Conservation (phyloP, 2,797 vertebrate species). For the Schizopygopsis malacanthus region DNA sequence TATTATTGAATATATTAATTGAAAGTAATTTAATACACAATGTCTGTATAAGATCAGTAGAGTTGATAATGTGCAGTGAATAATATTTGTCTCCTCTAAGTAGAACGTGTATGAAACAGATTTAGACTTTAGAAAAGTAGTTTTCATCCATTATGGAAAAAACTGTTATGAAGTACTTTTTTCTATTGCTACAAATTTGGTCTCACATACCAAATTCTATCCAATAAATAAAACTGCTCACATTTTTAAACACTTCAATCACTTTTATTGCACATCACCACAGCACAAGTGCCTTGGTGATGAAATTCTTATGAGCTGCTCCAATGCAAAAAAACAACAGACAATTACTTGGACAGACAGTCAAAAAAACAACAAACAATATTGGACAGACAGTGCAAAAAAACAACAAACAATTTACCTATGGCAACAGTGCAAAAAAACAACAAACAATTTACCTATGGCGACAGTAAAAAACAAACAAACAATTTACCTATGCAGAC, state of each 20-base stretch:
- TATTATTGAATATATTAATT: not conserved
- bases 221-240: not conserved
- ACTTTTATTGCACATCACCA: no score
- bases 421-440: no score
- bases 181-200: not conserved
- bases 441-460: no score
- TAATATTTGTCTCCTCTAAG: not conserved
- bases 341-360: no score
- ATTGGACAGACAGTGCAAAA: no score
- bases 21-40: not conserved
- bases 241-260: not conserved
- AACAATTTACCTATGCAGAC: no score
- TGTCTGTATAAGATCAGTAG: not conserved
- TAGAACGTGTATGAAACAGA: not conserved
- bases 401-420: no score
- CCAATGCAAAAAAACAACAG: no score
- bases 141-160: not conserved
- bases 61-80: not conserved
- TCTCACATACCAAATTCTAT: not conserved
- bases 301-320: no score
- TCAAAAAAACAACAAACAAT: no score
- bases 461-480: no score
- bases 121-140: not conserved
- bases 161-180: not conserved
- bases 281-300: no score